phyloP scores from a whole-genome alignment of 2,113 vertebrate genomes.

The Anseranas semipalmata region DNA sequence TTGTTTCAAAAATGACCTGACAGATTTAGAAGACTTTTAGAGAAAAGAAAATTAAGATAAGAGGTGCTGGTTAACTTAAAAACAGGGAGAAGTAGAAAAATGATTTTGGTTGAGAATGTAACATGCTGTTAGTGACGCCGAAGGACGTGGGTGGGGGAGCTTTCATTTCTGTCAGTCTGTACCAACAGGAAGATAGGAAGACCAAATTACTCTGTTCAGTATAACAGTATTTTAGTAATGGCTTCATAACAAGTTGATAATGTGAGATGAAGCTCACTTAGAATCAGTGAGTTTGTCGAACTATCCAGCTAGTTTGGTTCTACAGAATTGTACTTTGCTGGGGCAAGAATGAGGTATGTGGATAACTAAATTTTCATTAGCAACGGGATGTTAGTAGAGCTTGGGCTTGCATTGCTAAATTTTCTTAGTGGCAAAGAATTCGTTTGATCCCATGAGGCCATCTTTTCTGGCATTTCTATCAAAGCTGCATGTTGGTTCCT shows the following conservation, averaged over 20 bases:
- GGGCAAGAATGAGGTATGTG: rapidly evolving
- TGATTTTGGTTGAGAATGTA: rapidly evolving
- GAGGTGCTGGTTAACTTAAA: not conserved
- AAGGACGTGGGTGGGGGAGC: rapidly evolving
- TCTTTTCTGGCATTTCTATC: not conserved
- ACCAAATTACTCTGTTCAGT: not conserved
- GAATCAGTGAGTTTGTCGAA: not conserved
- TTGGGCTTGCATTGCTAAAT: not conserved
- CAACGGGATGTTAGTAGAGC: not conserved
- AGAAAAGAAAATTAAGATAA: not conserved
- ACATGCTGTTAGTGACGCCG: not conserved
- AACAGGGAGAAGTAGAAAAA: not conserved
- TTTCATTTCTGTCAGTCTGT: not conserved
- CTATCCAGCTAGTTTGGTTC: not conserved
- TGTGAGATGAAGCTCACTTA: not conserved
- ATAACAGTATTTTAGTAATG: not conserved
- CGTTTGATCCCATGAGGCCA: not conserved
- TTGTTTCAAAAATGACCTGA: not conserved
- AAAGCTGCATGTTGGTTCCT: not conserved
- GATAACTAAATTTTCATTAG: not conserved
- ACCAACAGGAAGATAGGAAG: not conserved
- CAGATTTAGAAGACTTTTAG: not conserved
- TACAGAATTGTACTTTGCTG: not conserved
- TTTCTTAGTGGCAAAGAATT: not conserved
- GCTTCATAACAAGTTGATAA: not conserved